A percentile compares a stretch with the other conserved stretches of the same genome.
Conservation (phyloP, 2,888 invertebrate genomes). For the Alcis repandata region DNA sequence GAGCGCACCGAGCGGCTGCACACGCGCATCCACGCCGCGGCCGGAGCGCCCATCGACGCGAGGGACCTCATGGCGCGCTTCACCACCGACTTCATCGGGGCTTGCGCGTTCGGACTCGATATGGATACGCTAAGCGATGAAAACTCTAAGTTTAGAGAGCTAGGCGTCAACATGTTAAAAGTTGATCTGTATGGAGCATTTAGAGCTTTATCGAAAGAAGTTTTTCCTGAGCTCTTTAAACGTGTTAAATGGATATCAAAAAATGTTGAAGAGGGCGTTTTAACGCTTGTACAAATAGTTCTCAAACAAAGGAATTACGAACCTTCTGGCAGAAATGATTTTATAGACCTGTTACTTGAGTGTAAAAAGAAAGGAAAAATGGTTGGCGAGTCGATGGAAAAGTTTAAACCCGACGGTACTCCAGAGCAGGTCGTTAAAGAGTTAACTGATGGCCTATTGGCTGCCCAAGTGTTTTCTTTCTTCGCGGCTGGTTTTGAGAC, state of each 20-base stretch:
- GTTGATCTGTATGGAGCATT: slow-evolving; percentile 15
- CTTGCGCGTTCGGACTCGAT: slow-evolving; percentile 65
- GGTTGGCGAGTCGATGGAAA: slow-evolving; percentile 63
- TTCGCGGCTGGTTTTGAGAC: slow-evolving; percentile 78
- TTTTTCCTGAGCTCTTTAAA: slow-evolving; percentile 17
- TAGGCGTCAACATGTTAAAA: slow-evolving; percentile 56
- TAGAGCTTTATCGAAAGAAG: slow-evolving; percentile 9
- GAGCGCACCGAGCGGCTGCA: slow-evolving; percentile 67
- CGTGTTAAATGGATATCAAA: slow-evolving; percentile 5
- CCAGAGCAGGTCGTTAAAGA: slow-evolving; percentile 58
- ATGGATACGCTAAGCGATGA: slow-evolving; percentile 60
- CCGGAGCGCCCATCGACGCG: slow-evolving; percentile 55
- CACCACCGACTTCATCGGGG: slow-evolving; percentile 66
- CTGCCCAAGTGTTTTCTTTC: slow-evolving; percentile 67
- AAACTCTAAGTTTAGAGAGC: slow-evolving; percentile 56
- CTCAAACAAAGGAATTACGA: slow-evolving; percentile 60
- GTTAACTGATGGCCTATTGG: slow-evolving; percentile 56
- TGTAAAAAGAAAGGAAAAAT: slow-evolving; percentile 61
- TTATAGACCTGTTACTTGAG: slow-evolving; percentile 60
- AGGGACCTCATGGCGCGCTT: slow-evolving; percentile 66
- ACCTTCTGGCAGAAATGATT: slow-evolving; percentile 62
- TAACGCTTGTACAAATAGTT: slow-evolving; percentile 48
- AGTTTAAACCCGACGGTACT: slow-evolving; percentile 56
- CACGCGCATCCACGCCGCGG: slow-evolving; percentile 46
- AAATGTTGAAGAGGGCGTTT: slow-evolving; percentile 49